phyloP scores from a whole-genome alignment of 2,113 vertebrate genomes.

The Caretta caretta region DNA sequence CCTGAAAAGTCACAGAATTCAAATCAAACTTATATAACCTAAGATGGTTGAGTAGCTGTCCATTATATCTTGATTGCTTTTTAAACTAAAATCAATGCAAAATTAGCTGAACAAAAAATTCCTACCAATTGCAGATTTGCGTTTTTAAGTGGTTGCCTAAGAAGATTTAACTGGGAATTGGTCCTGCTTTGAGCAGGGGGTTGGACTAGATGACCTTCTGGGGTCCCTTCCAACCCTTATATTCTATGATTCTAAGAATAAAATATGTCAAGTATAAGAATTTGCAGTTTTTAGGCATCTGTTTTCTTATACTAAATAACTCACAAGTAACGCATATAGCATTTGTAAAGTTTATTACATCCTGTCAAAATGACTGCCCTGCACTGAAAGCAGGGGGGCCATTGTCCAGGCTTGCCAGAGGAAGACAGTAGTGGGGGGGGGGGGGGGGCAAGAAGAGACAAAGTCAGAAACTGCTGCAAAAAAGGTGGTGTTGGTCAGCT shows the following conservation, averaged over 20 bases:
- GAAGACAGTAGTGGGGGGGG: no score
- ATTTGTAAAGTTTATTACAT: neutral
- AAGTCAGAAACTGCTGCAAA: no score
- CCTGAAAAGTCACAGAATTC: conserved; percentile 35
- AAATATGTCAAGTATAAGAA: neutral
- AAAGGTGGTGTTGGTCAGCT: no score
- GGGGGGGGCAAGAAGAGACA: no score
- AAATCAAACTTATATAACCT: conserved; percentile 66
- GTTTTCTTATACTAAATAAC: neutral
- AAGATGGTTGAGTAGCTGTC: conserved; percentile 47
- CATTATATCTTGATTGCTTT: conserved; percentile 73
- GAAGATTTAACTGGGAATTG: no score
- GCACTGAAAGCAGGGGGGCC: no score
- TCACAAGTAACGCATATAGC: neutral
- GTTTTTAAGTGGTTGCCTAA: conserved; percentile 55
- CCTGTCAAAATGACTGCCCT: neutral
- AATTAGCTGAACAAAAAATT: conserved; percentile 70
- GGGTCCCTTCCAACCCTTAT: no score
- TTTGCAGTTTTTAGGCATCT: neutral
- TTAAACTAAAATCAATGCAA: conserved; percentile 77
- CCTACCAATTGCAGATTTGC: conserved; percentile 38
- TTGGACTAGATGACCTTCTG: no score
- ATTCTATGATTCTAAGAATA: no score
- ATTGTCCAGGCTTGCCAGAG: no score
- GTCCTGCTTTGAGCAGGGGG: no score